A percentile compares a stretch with the other conserved stretches of the same genome.
These are phyloP conservation scores for Stigmatopora nigra DNA, from an alignment of 2,113 vertebrate genomes.

Conservation along the genomic window DNA sequence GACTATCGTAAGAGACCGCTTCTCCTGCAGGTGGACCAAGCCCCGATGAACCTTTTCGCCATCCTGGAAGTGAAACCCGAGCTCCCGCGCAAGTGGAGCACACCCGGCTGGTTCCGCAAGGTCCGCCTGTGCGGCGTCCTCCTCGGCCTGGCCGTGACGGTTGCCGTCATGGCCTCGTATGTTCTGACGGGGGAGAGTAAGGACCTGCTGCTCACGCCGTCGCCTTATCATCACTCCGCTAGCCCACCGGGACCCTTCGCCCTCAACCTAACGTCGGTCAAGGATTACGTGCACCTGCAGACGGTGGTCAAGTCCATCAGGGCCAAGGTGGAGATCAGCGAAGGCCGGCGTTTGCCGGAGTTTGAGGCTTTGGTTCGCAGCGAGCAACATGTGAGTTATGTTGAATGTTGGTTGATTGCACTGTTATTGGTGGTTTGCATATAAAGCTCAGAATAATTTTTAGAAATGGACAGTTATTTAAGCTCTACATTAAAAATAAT, in stretches of 20 bases:
- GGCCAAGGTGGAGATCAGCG: constrained; percentile 77
- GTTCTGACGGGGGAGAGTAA: constrained; percentile 81
- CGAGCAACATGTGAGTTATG: constrained; percentile 82
- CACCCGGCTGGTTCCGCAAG: constrained; percentile 69
- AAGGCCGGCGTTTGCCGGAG: constrained; percentile 72
- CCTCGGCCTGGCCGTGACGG: constrained; percentile 77
- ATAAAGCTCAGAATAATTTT: neutral
- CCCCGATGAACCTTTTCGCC: constrained; percentile 79
- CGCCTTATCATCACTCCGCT: constrained; percentile 75
- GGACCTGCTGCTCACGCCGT: constrained; percentile 75
- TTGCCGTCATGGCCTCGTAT: constrained; percentile 86
- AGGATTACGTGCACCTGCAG: constrained; percentile 76
- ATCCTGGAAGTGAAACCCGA: constrained; percentile 80
- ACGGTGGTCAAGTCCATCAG: constrained; percentile 77
- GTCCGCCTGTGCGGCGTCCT: constrained; percentile 80
- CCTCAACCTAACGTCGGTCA: constrained; percentile 75
- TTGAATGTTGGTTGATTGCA: neutral
- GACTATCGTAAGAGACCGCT: constrained; percentile 59
- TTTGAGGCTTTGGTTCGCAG: constrained; percentile 73
- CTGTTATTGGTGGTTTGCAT: neutral
- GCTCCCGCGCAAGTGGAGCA: constrained; percentile 58
- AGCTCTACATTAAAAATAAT: no score
- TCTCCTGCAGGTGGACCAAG: constrained; percentile 62
- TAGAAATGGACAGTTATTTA: no score
- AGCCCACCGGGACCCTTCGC: constrained; percentile 66